Evolutionary conservation across 1,140 invertebrate genomes (phyloP), one percentile per base, ranked within the genome.

Genomic region (Bombus turneri): DNA sequence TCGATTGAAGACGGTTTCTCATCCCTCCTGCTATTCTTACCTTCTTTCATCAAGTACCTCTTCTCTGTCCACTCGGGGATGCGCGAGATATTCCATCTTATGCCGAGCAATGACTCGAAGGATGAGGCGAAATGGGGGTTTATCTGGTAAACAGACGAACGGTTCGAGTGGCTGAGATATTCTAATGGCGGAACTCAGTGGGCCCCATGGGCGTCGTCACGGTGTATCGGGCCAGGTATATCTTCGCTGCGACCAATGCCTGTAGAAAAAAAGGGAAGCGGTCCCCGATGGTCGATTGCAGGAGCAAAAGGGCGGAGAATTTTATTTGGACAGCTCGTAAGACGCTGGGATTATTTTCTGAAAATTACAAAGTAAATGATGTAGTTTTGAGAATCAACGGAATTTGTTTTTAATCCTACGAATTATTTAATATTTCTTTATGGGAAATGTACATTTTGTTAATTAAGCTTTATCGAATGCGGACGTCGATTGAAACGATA

Each of bases 91-190:
- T 72, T 76, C 41, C 53, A 31, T 71, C 73, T 84, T 82, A 59
- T 39, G 31, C 39, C 25, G 53, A 41, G 43, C 34, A 66, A 64
- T 5, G 59, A 66, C 25, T 28, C 4, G 34, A 43, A 41, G 72
- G 25, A 28, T 47, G 68, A 57, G 75, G 25, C 31, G 69, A 71
- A n/a, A 74, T 39, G 75, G 69, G 72, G 83, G 79, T 86, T 87
- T 89, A 90, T 92, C 85, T 88, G 90, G 91, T 92, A 93, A 93
- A 93, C 91, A 93, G 91, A 92, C 87, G 88, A 91, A 91, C 89
- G 91, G 83, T 53, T 85, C 90, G 92, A 93, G 92, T 91, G 89
- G 87, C 85, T 93, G 93, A 94, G 93, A 94, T 94, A 94, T 94
- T 95, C 92, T 93, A 94, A 95, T 94, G 92, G 93, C 87, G 79